Conservation (phyloP, 2,888 invertebrate species). For the Drosophila tanythrix region DNA sequence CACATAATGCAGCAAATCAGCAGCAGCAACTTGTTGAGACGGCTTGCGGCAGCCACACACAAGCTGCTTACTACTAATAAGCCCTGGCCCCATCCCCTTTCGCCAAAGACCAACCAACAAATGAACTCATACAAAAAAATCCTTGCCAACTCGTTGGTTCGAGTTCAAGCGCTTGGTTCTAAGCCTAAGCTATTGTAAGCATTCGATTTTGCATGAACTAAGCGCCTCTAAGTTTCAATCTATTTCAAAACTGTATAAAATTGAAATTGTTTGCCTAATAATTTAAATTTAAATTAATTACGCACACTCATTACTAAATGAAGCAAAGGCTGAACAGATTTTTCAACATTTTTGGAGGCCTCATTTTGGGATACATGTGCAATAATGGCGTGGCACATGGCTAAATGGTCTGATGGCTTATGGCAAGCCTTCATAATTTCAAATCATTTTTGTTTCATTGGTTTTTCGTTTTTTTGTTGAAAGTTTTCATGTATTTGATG, state of each 20-base stretch:
- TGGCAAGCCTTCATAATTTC: constrained; percentile 63
- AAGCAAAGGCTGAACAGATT: constrained; percentile 24
- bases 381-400: constrained; percentile 45
- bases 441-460: constrained; percentile 48
- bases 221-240: neutral
- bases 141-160: constrained; percentile 7
- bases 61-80: constrained; percentile 52
- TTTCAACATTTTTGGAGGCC: constrained; percentile 32
- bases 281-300: constrained; percentile 15
- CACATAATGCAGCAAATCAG: constrained; percentile 33
- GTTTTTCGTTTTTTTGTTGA: constrained; percentile 29
- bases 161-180: constrained; percentile 18
- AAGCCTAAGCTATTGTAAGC: neutral
- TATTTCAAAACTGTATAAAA: neutral
- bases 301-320: constrained; percentile 9
- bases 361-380: constrained; percentile 33
- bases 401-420: constrained; percentile 46
- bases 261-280: neutral
- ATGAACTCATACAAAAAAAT: constrained; percentile 21
- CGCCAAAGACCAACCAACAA: constrained; percentile 15
- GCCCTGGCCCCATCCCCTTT: constrained; percentile 11
- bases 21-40: constrained; percentile 72
- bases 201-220: neutral
- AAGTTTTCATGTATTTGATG: constrained; percentile 50
- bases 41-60: constrained; percentile 39